Evolutionary conservation across 2,888 invertebrate species (phyloP).

Genomic region (Drosophila kokeensis): DNA sequence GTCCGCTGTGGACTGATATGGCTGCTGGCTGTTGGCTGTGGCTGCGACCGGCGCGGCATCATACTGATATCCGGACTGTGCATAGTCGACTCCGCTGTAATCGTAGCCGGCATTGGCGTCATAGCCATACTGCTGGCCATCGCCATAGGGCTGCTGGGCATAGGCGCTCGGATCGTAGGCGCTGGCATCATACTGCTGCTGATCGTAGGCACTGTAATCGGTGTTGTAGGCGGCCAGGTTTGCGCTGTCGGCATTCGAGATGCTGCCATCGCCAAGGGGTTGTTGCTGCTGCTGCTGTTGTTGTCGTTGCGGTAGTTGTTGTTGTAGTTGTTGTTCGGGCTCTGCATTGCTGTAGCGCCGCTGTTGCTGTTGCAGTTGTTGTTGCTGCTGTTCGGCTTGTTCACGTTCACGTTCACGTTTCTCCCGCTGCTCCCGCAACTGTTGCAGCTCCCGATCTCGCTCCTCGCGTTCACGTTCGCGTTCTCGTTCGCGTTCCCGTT

Average conservation of each 20-base stretch:
- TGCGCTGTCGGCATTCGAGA: constrained; percentile 62
- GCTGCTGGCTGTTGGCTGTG: constrained; percentile 46
- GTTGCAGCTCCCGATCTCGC: constrained; percentile 56
- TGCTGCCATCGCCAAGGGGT: constrained; percentile 50
- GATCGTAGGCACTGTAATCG: constrained; percentile 83
- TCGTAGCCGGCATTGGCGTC: constrained; percentile 68
- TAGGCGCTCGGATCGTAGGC: constrained; percentile 79
- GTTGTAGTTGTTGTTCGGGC: constrained; percentile 37
- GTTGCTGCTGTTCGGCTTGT: constrained; percentile 68
- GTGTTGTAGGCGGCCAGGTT: constrained; percentile 77
- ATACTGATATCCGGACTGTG: constrained; percentile 80
- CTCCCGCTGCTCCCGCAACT: constrained; percentile 63
- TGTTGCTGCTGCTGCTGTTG: constrained; percentile 35
- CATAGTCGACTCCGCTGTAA: constrained; percentile 71
- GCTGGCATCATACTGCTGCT: constrained; percentile 82
- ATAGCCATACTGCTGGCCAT: constrained; percentile 74
- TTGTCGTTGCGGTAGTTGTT: constrained; percentile 41
- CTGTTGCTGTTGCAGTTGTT: constrained; percentile 43
- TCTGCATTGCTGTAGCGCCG: constrained; percentile 59
- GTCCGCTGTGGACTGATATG: constrained; percentile 53
- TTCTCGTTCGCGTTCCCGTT: constrained; percentile 56
- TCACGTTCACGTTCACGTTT: constrained; percentile 68
- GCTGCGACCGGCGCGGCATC: constrained; percentile 66
- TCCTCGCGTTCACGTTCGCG: constrained; percentile 61
- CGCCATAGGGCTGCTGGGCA: constrained; percentile 73